Conservation (phyloP, 2,113 vertebrate genomes). For the Poeciliopsis occidentalis region DNA sequence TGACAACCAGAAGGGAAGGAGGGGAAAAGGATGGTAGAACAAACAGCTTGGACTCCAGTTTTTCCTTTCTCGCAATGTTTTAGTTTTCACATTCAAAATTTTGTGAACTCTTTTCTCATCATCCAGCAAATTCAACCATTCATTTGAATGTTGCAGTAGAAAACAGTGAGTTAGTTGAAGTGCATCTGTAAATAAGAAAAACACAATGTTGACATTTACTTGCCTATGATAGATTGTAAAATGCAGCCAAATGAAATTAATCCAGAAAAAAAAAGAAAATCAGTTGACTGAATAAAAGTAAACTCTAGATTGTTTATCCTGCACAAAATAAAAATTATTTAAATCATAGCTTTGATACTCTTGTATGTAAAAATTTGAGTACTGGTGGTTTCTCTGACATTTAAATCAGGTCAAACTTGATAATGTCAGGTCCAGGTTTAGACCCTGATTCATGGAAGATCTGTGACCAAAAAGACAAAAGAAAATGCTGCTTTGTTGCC, state of each 20-base stretch:
- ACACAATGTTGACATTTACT: background rate
- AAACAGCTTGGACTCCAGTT: too few species aligned
- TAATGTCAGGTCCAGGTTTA: background rate
- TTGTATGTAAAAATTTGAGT: background rate
- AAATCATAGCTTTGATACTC: background rate
- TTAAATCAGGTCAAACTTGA: background rate
- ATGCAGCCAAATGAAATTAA: too few species aligned
- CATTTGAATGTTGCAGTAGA: background rate
- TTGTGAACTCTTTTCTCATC: background rate
- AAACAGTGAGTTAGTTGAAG: background rate
- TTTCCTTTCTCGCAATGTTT: background rate
- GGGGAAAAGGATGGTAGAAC: constrained; percentile 8
- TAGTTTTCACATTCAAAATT: background rate
- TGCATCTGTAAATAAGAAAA: background rate
- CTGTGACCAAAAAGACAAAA: background rate
- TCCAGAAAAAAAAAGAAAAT: too few species aligned
- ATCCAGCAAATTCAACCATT: background rate
- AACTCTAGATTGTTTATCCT: background rate
- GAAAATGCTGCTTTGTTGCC: background rate
- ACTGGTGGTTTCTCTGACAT: background rate
- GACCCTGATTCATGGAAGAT: background rate
- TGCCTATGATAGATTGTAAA: too few species aligned
- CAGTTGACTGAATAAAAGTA: too few species aligned
- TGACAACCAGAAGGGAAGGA: constrained; percentile 61
- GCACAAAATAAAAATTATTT: background rate